Percentiles rank a stretch among this genome's conserved stretches.
phyloP scores from a whole-genome alignment of 2,797 vertebrate species.

The Nannoperca obscura region DNA sequence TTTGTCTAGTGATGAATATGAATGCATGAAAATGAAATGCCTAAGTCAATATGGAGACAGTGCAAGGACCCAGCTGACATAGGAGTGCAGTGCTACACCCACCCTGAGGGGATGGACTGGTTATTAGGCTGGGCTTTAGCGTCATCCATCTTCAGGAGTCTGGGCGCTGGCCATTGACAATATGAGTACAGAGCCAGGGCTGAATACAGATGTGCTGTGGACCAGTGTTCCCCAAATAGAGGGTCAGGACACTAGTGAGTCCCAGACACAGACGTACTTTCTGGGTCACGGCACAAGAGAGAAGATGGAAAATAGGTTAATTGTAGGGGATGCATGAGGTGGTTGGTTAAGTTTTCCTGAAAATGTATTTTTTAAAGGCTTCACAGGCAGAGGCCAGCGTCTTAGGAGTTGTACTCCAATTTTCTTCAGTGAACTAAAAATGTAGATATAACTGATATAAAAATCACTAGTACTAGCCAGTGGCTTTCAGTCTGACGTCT shows the following conservation, averaged over 20 bases:
- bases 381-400: not conserved
- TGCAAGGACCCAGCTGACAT: slow-evolving; percentile 68
- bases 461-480: not conserved
- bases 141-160: slow-evolving; percentile 81
- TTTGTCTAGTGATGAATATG: slow-evolving; percentile 66
- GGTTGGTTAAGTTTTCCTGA: slow-evolving; percentile 29
- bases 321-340: slow-evolving; percentile 17
- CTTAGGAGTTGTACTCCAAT: slow-evolving; percentile 15
- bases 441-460: not conserved
- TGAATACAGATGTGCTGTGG: slow-evolving; percentile 81
- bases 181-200: slow-evolving; percentile 54
- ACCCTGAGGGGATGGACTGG: slow-evolving; percentile 72
- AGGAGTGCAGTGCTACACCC: slow-evolving; percentile 63
- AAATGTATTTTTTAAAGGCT: slow-evolving; percentile 30
- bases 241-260: slow-evolving; percentile 62
- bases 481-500: not conserved
- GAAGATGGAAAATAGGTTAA: slow-evolving; percentile 53
- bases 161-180: slow-evolving; percentile 72
- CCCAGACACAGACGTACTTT: slow-evolving; percentile 52
- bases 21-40: slow-evolving; percentile 79
- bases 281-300: slow-evolving; percentile 74
- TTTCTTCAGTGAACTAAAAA: slow-evolving; percentile 11
- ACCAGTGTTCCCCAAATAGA: slow-evolving; percentile 68
- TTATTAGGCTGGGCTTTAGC: slow-evolving; percentile 76
- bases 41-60: slow-evolving; percentile 76